phyloP scores from a whole-genome alignment of 2,888 invertebrate genomes.

The Caenorhabditis sinica region DNA sequence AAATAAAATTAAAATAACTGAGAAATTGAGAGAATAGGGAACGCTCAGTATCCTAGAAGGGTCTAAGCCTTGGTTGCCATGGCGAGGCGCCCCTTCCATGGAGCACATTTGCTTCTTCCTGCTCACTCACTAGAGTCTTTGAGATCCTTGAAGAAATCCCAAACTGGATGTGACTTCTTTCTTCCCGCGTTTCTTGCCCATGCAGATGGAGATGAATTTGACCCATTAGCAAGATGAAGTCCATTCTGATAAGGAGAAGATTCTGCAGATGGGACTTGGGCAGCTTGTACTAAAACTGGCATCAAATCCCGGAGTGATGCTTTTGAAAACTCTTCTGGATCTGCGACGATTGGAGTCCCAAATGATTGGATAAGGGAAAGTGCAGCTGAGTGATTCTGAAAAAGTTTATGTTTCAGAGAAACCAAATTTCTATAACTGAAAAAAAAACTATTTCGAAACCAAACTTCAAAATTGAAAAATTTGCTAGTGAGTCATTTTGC shows the following conservation, averaged over 20 bases:
- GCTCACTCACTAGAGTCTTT: conserved; percentile 75
- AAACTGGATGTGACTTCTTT: conserved; percentile 81
- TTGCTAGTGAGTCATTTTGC: conserved; percentile 27
- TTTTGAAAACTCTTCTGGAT: conserved; percentile 42
- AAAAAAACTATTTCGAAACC: not conserved
- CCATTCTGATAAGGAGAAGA: conserved; percentile 8
- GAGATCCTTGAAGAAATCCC: conserved; percentile 80
- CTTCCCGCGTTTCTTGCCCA: conserved; percentile 77
- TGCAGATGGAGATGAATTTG: conserved; percentile 66
- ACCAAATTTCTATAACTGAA: not conserved
- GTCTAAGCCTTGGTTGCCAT: not conserved
- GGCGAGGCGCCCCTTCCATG: not conserved
- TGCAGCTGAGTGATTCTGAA: conserved; percentile 36
- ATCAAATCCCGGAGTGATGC: conserved; percentile 62
- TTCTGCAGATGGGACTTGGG: conserved; percentile 17
- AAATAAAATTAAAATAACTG: not conserved
- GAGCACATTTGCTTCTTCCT: conserved; percentile 23
- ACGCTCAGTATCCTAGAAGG: no score
- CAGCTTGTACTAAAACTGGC: conserved; percentile 55
- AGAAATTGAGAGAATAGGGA: not conserved
- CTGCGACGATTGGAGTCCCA: conserved; percentile 33
- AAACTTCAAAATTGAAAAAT: conserved; percentile 17
- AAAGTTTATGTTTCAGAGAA: not conserved
- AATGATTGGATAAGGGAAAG: conserved; percentile 57
- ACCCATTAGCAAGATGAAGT: not conserved